Evolutionary conservation across 92 coral and sea anemone genomes (phyloP), one percentile per base, ranked within the genome.

Genomic region (Parazoanthus darwini): DNA sequence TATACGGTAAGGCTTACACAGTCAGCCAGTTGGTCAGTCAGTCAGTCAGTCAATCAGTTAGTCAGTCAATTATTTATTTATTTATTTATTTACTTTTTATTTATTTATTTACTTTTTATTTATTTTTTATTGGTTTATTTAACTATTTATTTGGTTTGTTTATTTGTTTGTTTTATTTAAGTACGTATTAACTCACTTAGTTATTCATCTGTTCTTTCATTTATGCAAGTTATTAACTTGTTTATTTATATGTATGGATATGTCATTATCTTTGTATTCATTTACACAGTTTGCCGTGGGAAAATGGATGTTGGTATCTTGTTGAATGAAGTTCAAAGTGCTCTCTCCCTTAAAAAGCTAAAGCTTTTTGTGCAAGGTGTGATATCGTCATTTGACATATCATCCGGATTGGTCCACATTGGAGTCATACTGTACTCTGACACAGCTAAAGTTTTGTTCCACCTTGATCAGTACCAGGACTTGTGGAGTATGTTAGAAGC

Each of bases 401-500:
- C 79, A 48, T 70, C 87, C 8, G 48, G 67, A 20, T 22, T 20
- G 66, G 79, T 84, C 14, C 79, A 84, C 79, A 0, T 84, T 6
- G 87, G 87, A 68, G 67, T 70, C 8, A 71, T 84, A 33, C n/a
- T 48, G 37, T 84, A 84, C 79, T 71, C 87, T 2, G 56, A 71
- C 66, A 46, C 74, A 7, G 87, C 87, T 71, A 44, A 11, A 6
- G 87, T 84, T 20, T 16, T 84, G 6, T 84, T 84, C 44, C 37
- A 71, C 26, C 67, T 84, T 71, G 87, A 54, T 48, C 44, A 84
- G 67, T 48, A 71, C 38, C 63, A 37, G 56, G 67, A 71, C 22
- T 67, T 84, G 20, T 84, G 87, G 87, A 46, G 65, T 14, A 70
- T 84, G 78, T 44, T 84, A 20, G 65, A 38, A 70, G 87, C 87